Evolutionary conservation across 2,888 invertebrate species (phyloP).

Genomic region (Netelia inedita): DNA sequence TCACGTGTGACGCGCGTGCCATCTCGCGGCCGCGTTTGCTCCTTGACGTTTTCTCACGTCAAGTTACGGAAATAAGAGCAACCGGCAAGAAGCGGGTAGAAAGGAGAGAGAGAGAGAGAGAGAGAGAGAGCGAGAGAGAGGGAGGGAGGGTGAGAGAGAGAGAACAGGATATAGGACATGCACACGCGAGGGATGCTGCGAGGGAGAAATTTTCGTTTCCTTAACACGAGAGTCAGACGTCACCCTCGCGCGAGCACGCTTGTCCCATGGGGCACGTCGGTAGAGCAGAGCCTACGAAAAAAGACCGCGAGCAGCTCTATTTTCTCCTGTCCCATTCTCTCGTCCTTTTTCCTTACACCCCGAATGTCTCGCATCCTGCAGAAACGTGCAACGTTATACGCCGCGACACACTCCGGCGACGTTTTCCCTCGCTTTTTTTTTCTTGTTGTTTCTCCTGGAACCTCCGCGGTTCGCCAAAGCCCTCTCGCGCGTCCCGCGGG

Average conservation of each 20-base stretch:
- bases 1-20: slow-evolving; percentile 77
- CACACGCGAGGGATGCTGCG: slow-evolving; percentile 36
- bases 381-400: not conserved
- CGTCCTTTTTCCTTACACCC: slow-evolving; percentile 16
- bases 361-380: slow-evolving; percentile 7
- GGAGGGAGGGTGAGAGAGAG: slow-evolving; percentile 33
- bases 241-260: slow-evolving; percentile 50
- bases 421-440: not conserved
- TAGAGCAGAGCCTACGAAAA: slow-evolving; percentile 16
- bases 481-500: slow-evolving; percentile 60
- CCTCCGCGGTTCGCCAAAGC: slow-evolving; percentile 54
- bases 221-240: slow-evolving; percentile 63
- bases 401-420: not conserved
- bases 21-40: slow-evolving; percentile 47
- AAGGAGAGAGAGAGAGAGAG: slow-evolving; percentile 27
- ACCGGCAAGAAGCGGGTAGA: slow-evolving; percentile 32
- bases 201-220: slow-evolving; percentile 69
- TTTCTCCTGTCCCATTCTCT: not conserved
- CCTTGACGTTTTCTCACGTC: slow-evolving; percentile 38
- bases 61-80: slow-evolving; percentile 44
- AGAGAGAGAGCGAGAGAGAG: slow-evolving; percentile 36
- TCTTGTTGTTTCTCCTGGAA: slow-evolving; percentile 10
- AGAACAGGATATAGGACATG: slow-evolving; percentile 41
- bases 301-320: slow-evolving; percentile 53
- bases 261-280: slow-evolving; percentile 77